phyloP scores from a whole-genome alignment of 2,888 invertebrate genomes.

The Horisme vitalbata region DNA sequence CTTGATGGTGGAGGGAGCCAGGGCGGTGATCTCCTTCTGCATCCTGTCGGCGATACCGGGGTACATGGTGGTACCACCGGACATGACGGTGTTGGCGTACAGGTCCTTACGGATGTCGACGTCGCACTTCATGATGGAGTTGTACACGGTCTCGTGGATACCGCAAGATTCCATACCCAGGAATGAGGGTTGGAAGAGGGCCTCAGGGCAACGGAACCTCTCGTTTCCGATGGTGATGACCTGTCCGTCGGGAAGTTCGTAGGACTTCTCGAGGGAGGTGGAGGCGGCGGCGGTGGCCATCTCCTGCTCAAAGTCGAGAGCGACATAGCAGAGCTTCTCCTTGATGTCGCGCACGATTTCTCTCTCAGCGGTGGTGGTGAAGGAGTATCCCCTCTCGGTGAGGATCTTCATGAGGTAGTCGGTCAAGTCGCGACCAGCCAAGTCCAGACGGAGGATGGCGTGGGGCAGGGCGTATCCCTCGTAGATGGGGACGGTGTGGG shows the following conservation, averaged over 20 bases:
- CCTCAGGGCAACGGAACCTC: conserved; percentile 95
- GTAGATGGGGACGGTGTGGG: conserved; percentile 97
- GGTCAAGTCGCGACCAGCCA: conserved; percentile 98
- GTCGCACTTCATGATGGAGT: conserved; percentile 99
- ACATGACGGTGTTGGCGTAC: conserved; percentile 96
- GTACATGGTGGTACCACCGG: conserved; percentile 95
- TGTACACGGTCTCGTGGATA: conserved; percentile 97
- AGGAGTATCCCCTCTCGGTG: conserved; percentile 96
- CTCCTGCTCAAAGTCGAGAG: conserved; percentile 94
- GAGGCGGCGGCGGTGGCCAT: no score
- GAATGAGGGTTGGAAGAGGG: conserved; percentile 95
- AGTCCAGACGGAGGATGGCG: conserved; percentile 97
- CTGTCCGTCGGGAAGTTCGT: conserved; percentile 95
- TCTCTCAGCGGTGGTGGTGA: conserved; percentile 97
- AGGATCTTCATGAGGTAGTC: conserved; percentile 99
- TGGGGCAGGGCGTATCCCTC: conserved; percentile 98
- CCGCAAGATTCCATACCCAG: conserved; percentile 95
- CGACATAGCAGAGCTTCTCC: conserved; percentile 95
- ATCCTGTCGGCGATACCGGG: conserved; percentile 95
- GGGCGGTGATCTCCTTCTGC: conserved; percentile 94
- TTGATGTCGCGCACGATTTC: conserved; percentile 97
- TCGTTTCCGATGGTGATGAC: conserved; percentile 96
- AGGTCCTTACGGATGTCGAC: conserved; percentile 97
- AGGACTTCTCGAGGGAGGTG: no score
- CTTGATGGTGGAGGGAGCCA: conserved; percentile 96